Evolutionary conservation across 2,888 invertebrate genomes (phyloP), one percentile per base, ranked within the genome.

Genomic region (Drosophila yooni): DNA sequence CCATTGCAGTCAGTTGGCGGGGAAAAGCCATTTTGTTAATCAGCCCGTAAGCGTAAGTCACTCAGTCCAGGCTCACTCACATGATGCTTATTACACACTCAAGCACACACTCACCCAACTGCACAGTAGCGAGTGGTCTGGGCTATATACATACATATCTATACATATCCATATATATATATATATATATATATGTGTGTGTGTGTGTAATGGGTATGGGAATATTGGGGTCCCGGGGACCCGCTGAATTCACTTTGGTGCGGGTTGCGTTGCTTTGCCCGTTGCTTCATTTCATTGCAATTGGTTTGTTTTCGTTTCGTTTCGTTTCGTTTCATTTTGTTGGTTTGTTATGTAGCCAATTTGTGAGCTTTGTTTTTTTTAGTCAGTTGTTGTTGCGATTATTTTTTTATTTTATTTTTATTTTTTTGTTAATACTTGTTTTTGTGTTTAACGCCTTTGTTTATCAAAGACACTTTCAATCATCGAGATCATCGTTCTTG

Each of bases 21-120:
- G 70, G 50, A 66, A 57, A 76, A 83, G 84, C 68, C 89, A 85
- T 89, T 89, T 89, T 76, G 89, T 81, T 85, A 89, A 85, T 85
- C 89, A 85, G 88, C 71, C 76, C 79, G 73, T 72, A 71, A 80
- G 76, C 66, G 80, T 64, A 75, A 77, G 81, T 72, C 69, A 84
- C 81, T 83, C 82, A 77, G 74, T 74, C 68, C 66, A 82, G 54
- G 66, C 78, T 70, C 76, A 62, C 74, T 66, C 79, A 74, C 81
- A 77, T 66, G 72, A 84, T 85, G 70, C 76, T 85, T 76, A 77
- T 70, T 79, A 76, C 73, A 71, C 59, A 67, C 52, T 65, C 64
- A 61, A 60, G 68, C 69, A 60, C 70, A 71, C 53, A 36, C 65
- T 25, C 64, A 65, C 52, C 54, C 59, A 62, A 31, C 54, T 31